These are phyloP conservation scores for Eulemur coronatus DNA, from an alignment of 2,797 vertebrate species.

Conservation along the genomic window DNA sequence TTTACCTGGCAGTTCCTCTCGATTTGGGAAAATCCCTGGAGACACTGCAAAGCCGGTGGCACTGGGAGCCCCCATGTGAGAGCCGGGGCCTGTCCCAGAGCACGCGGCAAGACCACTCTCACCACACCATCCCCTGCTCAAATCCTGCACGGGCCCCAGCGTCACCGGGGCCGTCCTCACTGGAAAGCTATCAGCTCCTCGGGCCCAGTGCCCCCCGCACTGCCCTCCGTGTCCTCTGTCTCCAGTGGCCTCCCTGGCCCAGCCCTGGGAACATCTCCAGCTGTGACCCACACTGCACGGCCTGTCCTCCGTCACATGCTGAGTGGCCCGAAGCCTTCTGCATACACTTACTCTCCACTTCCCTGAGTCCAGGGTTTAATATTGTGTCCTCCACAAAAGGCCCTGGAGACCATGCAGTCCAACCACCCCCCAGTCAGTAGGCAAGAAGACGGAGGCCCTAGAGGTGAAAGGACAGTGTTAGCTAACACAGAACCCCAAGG, in stretches of 20 bases:
- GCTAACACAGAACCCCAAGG: not conserved
- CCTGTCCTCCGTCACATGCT: not conserved
- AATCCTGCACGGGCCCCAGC: not conserved
- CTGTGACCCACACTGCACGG: accelerated
- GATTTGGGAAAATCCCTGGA: accelerated
- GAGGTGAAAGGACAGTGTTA: not conserved
- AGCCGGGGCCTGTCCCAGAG: not conserved
- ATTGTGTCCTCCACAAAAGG: too few relatives aligned
- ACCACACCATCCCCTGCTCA: accelerated
- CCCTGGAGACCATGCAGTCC: not conserved
- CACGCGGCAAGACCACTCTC: accelerated
- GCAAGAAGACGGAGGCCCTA: not conserved
- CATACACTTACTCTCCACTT: not conserved
- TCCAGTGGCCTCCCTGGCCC: not conserved
- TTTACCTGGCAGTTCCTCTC: not conserved
- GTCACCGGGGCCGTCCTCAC: not conserved
- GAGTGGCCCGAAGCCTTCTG: not conserved
- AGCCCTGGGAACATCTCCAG: not conserved
- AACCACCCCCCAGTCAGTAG: too few relatives aligned
- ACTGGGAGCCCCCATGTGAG: not conserved
- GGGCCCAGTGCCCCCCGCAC: accelerated
- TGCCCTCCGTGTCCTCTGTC: not conserved
- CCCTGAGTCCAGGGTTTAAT: not conserved
- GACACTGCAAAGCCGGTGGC: not conserved
- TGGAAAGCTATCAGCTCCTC: accelerated